Evolutionary conservation across 1,140 invertebrate genomes (phyloP).

Genomic region (Thaumatotibia leucotreta): DNA sequence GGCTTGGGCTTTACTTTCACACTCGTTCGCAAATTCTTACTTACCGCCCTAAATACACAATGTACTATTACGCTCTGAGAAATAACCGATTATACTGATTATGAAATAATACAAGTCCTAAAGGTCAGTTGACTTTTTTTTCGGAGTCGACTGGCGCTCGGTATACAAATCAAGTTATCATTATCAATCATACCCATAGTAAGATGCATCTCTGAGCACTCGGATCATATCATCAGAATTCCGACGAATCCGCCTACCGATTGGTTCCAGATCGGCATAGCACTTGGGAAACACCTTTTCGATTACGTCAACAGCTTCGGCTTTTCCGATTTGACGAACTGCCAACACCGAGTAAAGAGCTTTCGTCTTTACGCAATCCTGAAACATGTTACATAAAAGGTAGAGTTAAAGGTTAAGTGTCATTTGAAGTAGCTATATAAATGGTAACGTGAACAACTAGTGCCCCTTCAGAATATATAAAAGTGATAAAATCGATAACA

Average conservation of each 20-base stretch:
- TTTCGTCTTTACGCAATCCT: conserved; percentile 94
- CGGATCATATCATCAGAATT: conserved; percentile 86
- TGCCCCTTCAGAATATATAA: background rate
- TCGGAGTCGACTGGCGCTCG: no score
- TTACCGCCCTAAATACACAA: no score
- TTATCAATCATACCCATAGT: conserved; percentile 87
- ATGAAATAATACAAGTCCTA: no score
- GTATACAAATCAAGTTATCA: no score
- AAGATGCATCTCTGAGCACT: conserved; percentile 86
- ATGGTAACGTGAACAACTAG: background rate
- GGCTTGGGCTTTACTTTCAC: no score
- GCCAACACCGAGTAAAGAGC: conserved; percentile 89
- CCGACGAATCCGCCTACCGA: conserved; percentile 88
- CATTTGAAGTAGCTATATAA: background rate
- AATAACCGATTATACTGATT: no score
- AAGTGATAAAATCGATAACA: background rate
- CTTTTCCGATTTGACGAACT: conserved; percentile 84
- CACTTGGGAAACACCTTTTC: conserved; percentile 94
- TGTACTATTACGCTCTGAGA: no score
- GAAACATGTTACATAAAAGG: conserved; percentile 37
- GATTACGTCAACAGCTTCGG: conserved; percentile 86
- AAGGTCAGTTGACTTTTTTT: no score
- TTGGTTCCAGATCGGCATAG: conserved; percentile 95
- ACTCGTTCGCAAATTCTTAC: no score
- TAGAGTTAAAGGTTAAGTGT: background rate